Base-by-base conservation (phyloP, 2,888 invertebrate genomes). In the Lissocephala sabroskyi region DNA sequence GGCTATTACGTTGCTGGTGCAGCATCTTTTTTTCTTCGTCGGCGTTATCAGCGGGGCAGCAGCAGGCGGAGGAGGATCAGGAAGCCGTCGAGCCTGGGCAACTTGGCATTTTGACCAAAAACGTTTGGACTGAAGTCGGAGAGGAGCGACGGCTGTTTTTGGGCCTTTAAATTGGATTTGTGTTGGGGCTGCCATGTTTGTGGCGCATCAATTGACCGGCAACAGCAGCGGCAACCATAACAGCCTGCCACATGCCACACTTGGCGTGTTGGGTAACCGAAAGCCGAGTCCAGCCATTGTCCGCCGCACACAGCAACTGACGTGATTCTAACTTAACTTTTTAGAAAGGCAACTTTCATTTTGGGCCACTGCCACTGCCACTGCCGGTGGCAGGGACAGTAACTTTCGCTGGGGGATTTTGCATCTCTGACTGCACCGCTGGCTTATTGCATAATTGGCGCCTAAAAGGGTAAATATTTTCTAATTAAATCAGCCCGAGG, bases 321-420 rank as follows among this genome's bases (percentile, higher is more conserved):
- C 23, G 23, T 23, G 3, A 23, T 23, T 23, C 23, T 23, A 23
- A 23, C 23, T 23, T n/a, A 23, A 23, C 23, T 23, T 65, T 63
- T 70, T 75, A 70, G 68, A 68, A 68, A 68, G 75, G 68, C 74
- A 74, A 68, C 75, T 68, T 68, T 68, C 75, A 56, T 70, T 74
- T 70, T 74, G 55, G 41, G 30, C 17, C 37, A 30, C n/a, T 44
- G 44, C 45, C 48, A 55, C n/a, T 48, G 55, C 23, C 3, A 23
- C n/a, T n/a, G n/a, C n/a, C 30, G 13, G 4, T 13, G 30, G 13
- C 30, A 11, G 30, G 13, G 11, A 3, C n/a, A n/a, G n/a, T n/a
- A n/a, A n/a, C 36, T 26, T 33, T n/a, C 30, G 33, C 23, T 23
- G 43, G 29, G 29, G 29, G 35, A 39, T 43, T 44, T 46, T 56